These are phyloP conservation scores for Acronicta aceris DNA, from an alignment of 2,888 invertebrate species.

Conservation along the genomic window DNA sequence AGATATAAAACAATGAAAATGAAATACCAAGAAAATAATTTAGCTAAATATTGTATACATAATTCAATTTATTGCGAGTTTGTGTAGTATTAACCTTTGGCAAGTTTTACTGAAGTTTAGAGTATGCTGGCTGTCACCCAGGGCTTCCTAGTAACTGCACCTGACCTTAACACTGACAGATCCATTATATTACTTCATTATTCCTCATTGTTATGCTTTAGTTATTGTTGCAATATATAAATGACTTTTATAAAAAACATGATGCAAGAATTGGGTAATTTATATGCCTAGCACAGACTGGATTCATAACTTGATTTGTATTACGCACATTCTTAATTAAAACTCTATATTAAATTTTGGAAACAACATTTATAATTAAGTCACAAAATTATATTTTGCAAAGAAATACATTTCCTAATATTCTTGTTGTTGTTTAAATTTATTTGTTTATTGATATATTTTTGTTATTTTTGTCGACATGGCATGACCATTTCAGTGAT, in stretches of 20 bases:
- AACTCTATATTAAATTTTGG: no score
- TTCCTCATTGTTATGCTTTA: conserved; percentile 37
- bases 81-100: conserved; percentile 82
- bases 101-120: conserved; percentile 69
- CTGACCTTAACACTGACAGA: conserved; percentile 63
- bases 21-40: neutral
- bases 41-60: conserved; percentile 4
- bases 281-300: neutral
- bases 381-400: no score
- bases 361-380: no score
- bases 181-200: conserved; percentile 32
- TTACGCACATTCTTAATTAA: no score
- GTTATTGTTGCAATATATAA: conserved; percentile 9
- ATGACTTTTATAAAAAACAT: conserved; percentile 7
- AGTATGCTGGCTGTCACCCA: conserved; percentile 81
- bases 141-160: conserved; percentile 77
- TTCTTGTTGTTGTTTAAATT: no score
- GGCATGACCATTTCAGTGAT: no score
- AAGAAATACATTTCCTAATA: no score
- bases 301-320: neutral
- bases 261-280: neutral
- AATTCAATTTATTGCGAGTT: conserved; percentile 29
- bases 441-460: no score
- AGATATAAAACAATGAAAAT: no score
- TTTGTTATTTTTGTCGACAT: no score